Conservation (phyloP, 2,113 vertebrate species). For the Psettodes erumei region DNA sequence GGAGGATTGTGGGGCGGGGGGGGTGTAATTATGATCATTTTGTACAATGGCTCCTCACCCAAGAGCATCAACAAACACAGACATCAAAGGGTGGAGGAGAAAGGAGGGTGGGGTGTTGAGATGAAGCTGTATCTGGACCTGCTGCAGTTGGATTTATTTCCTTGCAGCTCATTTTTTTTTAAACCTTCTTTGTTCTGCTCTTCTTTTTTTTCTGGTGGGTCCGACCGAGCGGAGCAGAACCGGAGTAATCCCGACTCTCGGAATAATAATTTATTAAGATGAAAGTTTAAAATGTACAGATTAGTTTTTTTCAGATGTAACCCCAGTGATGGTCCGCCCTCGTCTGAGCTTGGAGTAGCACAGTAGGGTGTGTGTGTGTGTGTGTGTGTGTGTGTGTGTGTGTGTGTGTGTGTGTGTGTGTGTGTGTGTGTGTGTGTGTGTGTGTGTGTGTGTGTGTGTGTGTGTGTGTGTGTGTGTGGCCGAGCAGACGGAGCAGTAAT, state of each 20-base stretch:
- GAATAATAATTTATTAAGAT: no score
- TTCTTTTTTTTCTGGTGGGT: constrained; percentile 24
- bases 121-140: constrained; percentile 17
- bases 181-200: constrained; percentile 38
- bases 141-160: background rate
- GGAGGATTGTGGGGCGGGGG: constrained; percentile 22
- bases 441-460: constrained; percentile 10
- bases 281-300: no score
- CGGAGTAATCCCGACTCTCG: constrained; percentile 52
- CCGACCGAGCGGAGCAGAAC: constrained; percentile 22
- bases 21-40: constrained; percentile 59
- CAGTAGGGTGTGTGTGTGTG: no score
- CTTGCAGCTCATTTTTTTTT: no score
- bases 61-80: constrained; percentile 56
- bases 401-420: background rate
- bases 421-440: background rate
- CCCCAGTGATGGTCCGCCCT: no score
- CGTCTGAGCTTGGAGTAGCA: no score
- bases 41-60: constrained; percentile 51
- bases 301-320: no score
- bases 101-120: constrained; percentile 15
- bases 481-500: constrained; percentile 56
- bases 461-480: background rate
- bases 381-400: no score
- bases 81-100: constrained; percentile 51